These are phyloP conservation scores for Sinella curviseta DNA, from an alignment of 1,140 invertebrate species.

Conservation along the genomic window DNA sequence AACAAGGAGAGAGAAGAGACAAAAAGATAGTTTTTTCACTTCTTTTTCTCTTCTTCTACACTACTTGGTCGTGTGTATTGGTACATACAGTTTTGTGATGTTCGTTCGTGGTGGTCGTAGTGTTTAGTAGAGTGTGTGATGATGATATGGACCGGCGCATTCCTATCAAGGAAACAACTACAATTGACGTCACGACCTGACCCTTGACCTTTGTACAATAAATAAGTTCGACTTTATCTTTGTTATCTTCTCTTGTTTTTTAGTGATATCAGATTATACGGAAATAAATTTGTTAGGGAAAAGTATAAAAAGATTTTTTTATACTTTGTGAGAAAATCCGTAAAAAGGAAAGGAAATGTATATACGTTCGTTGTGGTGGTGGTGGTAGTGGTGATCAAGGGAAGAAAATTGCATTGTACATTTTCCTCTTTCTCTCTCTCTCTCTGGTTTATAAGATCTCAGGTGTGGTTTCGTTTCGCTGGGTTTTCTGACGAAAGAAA, in stretches of 20 bases:
- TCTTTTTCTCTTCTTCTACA: not conserved
- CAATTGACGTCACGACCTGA: slow-evolving; percentile 41
- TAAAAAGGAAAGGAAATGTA: too few relatives aligned
- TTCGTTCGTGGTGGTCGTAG: not conserved
- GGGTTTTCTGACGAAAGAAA: too few relatives aligned
- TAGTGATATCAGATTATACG: not conserved
- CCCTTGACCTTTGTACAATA: slow-evolving; percentile 36
- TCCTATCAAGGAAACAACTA: slow-evolving; percentile 25
- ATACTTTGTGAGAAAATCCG: too few relatives aligned
- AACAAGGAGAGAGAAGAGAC: too few relatives aligned
- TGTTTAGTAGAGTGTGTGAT: not conserved
- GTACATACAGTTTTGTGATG: not conserved
- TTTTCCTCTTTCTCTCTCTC: too few relatives aligned
- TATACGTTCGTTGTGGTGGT: too few relatives aligned
- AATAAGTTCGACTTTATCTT: slow-evolving; percentile 20
- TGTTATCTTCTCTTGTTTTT: slow-evolving; percentile 4
- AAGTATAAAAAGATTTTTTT: too few relatives aligned
- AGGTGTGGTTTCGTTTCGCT: not conserved
- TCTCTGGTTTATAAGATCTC: not conserved
- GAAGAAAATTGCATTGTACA: too few relatives aligned
- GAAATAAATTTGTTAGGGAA: too few relatives aligned
- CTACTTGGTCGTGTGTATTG: not conserved
- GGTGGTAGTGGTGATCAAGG: too few relatives aligned
- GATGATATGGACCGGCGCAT: slow-evolving; percentile 33
- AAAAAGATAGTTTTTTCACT: too few relatives aligned